Evolutionary conservation across 2,797 vertebrate genomes (phyloP).

Genomic region (Anguilla anguilla): DNA sequence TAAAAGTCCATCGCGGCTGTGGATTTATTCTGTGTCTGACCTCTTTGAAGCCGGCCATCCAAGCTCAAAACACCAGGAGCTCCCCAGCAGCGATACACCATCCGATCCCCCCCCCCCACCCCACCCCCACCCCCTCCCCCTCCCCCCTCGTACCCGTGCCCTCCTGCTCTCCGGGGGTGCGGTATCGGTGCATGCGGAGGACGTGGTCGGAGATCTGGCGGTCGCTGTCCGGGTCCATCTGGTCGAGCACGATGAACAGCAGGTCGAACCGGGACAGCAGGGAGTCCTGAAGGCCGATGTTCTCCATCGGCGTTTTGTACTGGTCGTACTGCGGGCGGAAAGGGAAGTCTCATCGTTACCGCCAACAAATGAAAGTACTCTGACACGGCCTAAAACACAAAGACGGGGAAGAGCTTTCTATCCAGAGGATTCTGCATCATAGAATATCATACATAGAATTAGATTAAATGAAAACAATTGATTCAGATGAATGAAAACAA

Average conservation of each 20-base stretch:
- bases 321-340: constrained; percentile 54
- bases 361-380: no score
- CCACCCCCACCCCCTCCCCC: background rate
- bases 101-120: background rate
- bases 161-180: constrained; percentile 55
- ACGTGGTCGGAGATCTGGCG: constrained; percentile 62
- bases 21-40: background rate
- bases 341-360: background rate
- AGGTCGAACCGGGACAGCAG: constrained; percentile 63
- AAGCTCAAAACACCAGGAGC: background rate
- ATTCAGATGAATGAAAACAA: no score
- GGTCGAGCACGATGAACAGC: constrained; percentile 62
- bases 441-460: no score
- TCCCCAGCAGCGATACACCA: background rate
- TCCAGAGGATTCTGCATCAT: no score
- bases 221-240: constrained; percentile 59
- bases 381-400: no score
- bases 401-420: no score
- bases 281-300: constrained; percentile 60
- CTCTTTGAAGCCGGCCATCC: background rate
- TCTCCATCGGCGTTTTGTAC: constrained; percentile 56
- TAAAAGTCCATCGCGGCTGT: background rate
- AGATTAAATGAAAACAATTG: no score
- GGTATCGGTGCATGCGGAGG: constrained; percentile 58
- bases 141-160: constrained; percentile 47